Conservation (phyloP, 2,888 invertebrate genomes). For the Leptopterna dolabrata region DNA sequence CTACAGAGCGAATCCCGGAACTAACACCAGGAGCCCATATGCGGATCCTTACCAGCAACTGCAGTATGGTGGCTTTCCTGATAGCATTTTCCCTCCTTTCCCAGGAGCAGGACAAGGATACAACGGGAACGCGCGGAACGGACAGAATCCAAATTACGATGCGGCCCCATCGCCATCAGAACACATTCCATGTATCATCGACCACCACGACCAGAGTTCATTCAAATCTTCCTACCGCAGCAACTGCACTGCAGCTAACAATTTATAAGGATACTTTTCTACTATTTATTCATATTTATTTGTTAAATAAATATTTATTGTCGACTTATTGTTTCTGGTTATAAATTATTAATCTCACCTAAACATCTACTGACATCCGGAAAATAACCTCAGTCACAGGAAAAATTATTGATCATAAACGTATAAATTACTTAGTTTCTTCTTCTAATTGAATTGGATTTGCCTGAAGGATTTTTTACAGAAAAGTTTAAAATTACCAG, state of each 20-base stretch:
- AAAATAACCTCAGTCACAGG: too few species aligned
- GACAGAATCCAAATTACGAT: not conserved
- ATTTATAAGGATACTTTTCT: not conserved
- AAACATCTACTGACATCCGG: too few species aligned
- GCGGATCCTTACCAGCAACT: not conserved
- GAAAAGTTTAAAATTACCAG: too few species aligned
- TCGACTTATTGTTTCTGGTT: not conserved
- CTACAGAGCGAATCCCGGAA: not conserved
- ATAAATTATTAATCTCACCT: too few species aligned
- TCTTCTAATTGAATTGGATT: too few species aligned
- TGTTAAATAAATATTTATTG: conserved; percentile 29
- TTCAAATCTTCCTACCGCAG: not conserved
- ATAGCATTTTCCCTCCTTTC: not conserved
- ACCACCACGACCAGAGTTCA: not conserved
- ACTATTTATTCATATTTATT: conserved; percentile 28
- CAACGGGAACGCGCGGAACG: not conserved
- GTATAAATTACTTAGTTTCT: too few species aligned
- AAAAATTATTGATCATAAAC: too few species aligned
- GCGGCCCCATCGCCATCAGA: conserved; percentile 4
- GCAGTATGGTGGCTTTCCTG: not conserved
- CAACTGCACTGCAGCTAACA: conserved; percentile 4
- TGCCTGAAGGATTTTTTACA: too few species aligned
- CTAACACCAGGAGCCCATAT: not conserved
- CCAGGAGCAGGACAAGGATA: not conserved
- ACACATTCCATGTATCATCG: conserved; percentile 17